Evolutionary conservation across 2,113 vertebrate species (phyloP), one percentile per base, ranked within the genome.

Genomic region (Alectura lathami): DNA sequence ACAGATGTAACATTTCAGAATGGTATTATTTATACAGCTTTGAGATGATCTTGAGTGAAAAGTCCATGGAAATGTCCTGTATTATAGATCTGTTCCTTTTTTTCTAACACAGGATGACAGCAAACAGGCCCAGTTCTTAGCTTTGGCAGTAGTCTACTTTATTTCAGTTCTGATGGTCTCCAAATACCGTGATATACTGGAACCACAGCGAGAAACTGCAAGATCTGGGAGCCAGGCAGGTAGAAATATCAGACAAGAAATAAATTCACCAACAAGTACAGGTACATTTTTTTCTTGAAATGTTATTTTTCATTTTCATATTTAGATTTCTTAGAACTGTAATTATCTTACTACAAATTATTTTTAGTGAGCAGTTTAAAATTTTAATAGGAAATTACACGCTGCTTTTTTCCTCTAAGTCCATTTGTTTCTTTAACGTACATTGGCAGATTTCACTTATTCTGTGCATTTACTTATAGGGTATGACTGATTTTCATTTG

Each of bases 81-180:
- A 73, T 75, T 84, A 62, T 36, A 80, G 43, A 54, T 62, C 7
- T 89, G 18, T 93, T 67, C 47, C 57, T 91, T 96, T 96, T 75
- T 24, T 7, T 91, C 83, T 45, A 79, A 80, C 32, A 24, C 94
- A 99, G 99, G 99, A 99, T 10, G 99, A 99, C 96, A 99, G 99
- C 96, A 99, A 99, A 68, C 99, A 99, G 91, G 99, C 99, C 70
- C 99, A 99, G 91, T 99, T 99, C 96, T 98, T 99, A 92, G 99
- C 99, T 45, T 97, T 99, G 97, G 99, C 99, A 4, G 99, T 99
- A 11, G 99, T 99, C 82, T 99, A 99, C 98, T 99, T 99, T 94
- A 99, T 99, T 94, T 99, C 99, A 2, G 99, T 99, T 83, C 98
- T 99, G 87, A 99, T 99, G 99, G 99, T 99, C 24, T 99, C 99